phyloP scores from a whole-genome alignment of 2,797 vertebrate species.

The Labroides dimidiatus region DNA sequence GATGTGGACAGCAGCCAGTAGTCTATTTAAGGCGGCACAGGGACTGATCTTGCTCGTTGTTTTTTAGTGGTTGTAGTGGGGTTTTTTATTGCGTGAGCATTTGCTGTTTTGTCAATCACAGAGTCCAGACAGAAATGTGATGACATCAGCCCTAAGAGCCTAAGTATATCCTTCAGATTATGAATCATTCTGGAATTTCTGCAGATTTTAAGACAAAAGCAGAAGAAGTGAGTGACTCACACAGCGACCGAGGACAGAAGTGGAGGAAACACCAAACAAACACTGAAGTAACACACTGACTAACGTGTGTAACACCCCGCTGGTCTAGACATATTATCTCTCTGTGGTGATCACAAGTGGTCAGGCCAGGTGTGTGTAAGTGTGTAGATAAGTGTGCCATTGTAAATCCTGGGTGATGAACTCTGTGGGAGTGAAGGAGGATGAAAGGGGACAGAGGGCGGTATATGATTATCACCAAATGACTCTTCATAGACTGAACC shows the following conservation, averaged over 20 bases:
- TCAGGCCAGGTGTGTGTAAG: conserved; percentile 37
- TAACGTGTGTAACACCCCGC: conserved; percentile 31
- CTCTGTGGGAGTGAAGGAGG: conserved; percentile 29
- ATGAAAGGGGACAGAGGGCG: conserved; percentile 19
- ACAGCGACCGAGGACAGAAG: neutral
- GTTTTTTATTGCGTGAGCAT: neutral
- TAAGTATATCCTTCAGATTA: neutral
- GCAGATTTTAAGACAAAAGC: conserved; percentile 4
- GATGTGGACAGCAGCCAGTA: conserved; percentile 12
- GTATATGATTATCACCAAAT: conserved; percentile 39
- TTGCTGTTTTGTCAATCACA: neutral
- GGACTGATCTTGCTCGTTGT: no score
- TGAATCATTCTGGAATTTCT: conserved; percentile 28
- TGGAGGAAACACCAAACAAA: conserved; percentile 8
- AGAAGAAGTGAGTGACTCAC: conserved; percentile 33
- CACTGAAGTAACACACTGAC: conserved; percentile 38
- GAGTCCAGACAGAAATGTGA: neutral
- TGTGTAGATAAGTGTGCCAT: conserved; percentile 17
- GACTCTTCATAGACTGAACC: neutral
- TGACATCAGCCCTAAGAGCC: conserved; percentile 17
- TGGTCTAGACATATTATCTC: conserved; percentile 54
- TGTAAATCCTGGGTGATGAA: conserved; percentile 30
- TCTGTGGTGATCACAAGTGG: conserved; percentile 13
- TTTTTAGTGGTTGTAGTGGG: no score
- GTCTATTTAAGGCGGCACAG: neutral